Conservation (phyloP, 1,140 invertebrate species). For the Akabosia matsudoensis region DNA sequence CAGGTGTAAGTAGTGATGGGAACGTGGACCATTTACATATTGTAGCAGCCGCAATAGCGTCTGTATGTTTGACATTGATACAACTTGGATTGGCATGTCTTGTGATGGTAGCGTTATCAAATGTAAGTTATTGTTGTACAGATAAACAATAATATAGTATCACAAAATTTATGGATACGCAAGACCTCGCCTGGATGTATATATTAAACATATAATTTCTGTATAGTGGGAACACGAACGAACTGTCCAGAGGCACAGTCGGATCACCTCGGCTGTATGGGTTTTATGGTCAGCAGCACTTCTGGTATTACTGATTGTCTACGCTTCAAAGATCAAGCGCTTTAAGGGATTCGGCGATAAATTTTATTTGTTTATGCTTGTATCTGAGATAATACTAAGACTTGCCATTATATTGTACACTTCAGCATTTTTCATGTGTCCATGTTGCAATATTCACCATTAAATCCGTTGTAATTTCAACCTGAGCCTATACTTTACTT, state of each 20-base stretch:
- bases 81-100: not conserved
- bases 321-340: not conserved
- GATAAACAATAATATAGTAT: no score
- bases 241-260: not conserved
- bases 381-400: not conserved
- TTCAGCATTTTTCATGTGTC: no score
- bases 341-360: not conserved
- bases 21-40: no score
- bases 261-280: not conserved
- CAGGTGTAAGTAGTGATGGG: no score
- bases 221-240: no score
- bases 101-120: not conserved
- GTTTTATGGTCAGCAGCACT: not conserved
- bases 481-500: no score
- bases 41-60: not conserved
- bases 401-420: not conserved
- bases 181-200: no score
- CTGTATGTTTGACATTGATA: not conserved
- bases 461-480: no score
- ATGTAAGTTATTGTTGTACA: not conserved
- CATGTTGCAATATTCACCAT: no score
- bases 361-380: not conserved
- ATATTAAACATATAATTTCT: no score
- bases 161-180: no score
- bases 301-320: not conserved